Percentiles rank a stretch among this genome's conserved stretches.
phyloP scores from a whole-genome alignment of 1,140 invertebrate species.

The Microvelia longipes region DNA sequence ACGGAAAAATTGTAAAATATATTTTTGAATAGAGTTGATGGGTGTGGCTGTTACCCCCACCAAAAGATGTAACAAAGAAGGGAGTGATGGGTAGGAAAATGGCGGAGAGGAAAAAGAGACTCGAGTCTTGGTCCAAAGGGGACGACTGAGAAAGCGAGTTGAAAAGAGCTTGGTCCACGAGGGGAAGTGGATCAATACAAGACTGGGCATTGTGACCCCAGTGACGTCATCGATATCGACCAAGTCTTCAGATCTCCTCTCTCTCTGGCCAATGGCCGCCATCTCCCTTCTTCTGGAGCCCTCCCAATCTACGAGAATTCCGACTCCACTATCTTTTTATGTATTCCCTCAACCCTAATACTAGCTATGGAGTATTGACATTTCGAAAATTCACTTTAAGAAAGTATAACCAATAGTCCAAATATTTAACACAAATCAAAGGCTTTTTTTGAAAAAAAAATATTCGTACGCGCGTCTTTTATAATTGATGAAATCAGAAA shows the following conservation, averaged over 20 bases:
- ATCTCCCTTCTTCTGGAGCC: neutral
- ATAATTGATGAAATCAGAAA: too few relatives aligned
- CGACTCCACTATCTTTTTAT: too few relatives aligned
- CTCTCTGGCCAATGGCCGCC: neutral
- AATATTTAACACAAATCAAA: too few relatives aligned
- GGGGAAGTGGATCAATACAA: neutral
- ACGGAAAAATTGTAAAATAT: too few relatives aligned
- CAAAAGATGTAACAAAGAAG: neutral
- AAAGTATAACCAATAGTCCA: too few relatives aligned
- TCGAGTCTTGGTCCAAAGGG: neutral
- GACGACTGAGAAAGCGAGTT: neutral
- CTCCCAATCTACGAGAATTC: too few relatives aligned
- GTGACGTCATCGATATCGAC: neutral
- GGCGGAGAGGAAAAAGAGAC: neutral
- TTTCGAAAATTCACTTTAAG: too few relatives aligned
- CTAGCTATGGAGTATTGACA: too few relatives aligned
- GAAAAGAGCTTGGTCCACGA: neutral
- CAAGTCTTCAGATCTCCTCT: neutral
- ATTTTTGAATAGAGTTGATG: neutral
- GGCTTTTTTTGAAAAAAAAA: too few relatives aligned
- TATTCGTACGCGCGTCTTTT: too few relatives aligned
- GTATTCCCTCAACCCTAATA: too few relatives aligned
- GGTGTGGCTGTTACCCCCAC: neutral
- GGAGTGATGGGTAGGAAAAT: neutral
- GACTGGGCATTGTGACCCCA: neutral